Percentiles rank a stretch among this genome's conserved stretches.
Evolutionary conservation across 2,797 vertebrate genomes (phyloP).

Genomic region (Oreonectes daqikongensis): DNA sequence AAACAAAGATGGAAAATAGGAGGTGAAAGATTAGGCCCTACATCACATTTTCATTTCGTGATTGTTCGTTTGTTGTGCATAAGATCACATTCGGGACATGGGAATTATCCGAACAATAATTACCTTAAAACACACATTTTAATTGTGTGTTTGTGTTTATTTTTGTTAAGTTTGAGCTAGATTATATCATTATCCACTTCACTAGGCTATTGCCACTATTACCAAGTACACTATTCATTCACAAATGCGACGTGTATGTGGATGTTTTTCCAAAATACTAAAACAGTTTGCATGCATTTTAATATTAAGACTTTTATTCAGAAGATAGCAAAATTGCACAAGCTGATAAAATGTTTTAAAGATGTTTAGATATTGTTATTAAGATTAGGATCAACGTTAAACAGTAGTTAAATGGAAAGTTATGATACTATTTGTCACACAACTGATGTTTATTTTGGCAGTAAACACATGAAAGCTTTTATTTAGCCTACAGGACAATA

Average conservation of each 20-base stretch:
- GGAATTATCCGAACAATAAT: background rate
- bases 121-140: background rate
- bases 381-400: no score
- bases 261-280: no score
- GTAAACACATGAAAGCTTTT: background rate
- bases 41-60: slow-evolving; percentile 5
- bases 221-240: no score
- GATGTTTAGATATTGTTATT: no score
- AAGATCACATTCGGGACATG: background rate
- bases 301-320: no score
- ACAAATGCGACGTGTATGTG: no score
- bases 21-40: background rate
- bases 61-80: background rate
- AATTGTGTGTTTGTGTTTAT: background rate
- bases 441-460: slow-evolving; percentile 28
- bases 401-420: background rate
- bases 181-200: no score
- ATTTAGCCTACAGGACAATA: slow-evolving; percentile 6
- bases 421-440: background rate
- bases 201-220: no score
- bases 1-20: background rate
- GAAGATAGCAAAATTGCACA: no score
- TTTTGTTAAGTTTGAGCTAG: background rate
- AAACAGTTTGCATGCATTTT: no score
- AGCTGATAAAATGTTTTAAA: no score